Base-by-base conservation (phyloP, 2,888 invertebrate species). In the Congeria kusceri region DNA sequence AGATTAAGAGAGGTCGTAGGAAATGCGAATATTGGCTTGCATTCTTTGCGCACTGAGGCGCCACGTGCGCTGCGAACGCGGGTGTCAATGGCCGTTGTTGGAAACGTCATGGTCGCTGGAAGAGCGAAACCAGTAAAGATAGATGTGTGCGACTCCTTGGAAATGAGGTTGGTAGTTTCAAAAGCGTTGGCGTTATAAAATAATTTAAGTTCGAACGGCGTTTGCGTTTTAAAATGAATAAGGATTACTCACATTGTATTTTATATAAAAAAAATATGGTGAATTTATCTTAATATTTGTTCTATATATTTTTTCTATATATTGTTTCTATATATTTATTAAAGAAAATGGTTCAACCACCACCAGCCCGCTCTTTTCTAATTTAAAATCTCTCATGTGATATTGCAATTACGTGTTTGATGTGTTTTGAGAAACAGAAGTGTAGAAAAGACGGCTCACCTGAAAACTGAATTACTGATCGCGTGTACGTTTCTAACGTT, bases 91-190 rank as follows among this genome's bases (percentile, higher is more conserved):
- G 79, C 13, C 67, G 79, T 44, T 79, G 73, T 58, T 67, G 56
- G 63, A 79, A 77, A 49, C 47, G 77, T 15, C 79, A 79, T 25
- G 78, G 79, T 18, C 56, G 83, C 18, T 83, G 83, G 76, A 76
- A 58, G n/a, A 53, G 53, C 32, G 62, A 83, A 9, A 56, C 20
- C 29, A 77, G 81, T 58, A 84, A 84, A 72, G 79, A 84, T 59
- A 29, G 64, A 15, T 78, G 78, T 56, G 63, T 53, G 66, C 56
- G n/a, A 77, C 77, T 66, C 77, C 28, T 27, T 80, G 23, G 63
- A 71, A 9, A 80, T 63, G 28, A 65, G 75, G 20, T 64, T 76
- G 23, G 15, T 44, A 28, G 71, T 82, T 1, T 63, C 82, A 15
- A 70, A 69, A 62, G n/a, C 29, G 18, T 44, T 79, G 20, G 53